Percentiles rank a stretch among this genome's conserved stretches.
phyloP scores from a whole-genome alignment of 2,113 vertebrate species.

The Clarias magur region DNA sequence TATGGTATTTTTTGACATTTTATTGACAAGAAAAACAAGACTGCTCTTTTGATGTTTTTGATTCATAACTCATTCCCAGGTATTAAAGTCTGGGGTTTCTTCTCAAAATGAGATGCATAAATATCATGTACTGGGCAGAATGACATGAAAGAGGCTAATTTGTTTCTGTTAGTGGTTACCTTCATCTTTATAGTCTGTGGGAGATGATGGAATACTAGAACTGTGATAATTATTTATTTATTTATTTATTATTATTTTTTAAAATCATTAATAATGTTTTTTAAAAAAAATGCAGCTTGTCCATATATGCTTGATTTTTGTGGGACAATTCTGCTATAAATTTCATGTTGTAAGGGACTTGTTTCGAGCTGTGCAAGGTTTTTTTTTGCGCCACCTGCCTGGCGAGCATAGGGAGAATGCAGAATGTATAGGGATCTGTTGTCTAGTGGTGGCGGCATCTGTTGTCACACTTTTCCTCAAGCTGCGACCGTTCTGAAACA shows the following conservation, averaged over 20 bases:
- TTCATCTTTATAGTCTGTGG: not conserved
- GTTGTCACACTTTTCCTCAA: too few relatives aligned
- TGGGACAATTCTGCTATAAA: not conserved
- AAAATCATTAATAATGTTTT: not conserved
- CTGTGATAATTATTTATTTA: not conserved
- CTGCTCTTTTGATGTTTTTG: not conserved
- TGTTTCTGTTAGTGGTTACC: not conserved
- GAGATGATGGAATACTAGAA: not conserved
- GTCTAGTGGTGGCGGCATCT: too few relatives aligned
- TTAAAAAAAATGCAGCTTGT: not conserved
- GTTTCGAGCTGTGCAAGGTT: not conserved
- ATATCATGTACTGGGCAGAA: not conserved
- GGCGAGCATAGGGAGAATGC: too few relatives aligned
- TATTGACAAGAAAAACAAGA: not conserved
- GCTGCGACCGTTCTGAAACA: too few relatives aligned
- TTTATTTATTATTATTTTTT: too few relatives aligned
- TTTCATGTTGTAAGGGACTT: not conserved
- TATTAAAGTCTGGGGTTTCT: not conserved
- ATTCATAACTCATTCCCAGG: not conserved
- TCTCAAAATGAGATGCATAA: not conserved
- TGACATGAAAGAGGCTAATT: not conserved
- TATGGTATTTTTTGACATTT: not conserved
- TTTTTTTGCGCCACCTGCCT: not conserved
- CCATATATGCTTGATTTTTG: not conserved
- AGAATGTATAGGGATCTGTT: too few relatives aligned